Evolutionary conservation across 2,113 vertebrate species (phyloP), one percentile per base, ranked within the genome.

Genomic region (Dasypus novemcinctus): DNA sequence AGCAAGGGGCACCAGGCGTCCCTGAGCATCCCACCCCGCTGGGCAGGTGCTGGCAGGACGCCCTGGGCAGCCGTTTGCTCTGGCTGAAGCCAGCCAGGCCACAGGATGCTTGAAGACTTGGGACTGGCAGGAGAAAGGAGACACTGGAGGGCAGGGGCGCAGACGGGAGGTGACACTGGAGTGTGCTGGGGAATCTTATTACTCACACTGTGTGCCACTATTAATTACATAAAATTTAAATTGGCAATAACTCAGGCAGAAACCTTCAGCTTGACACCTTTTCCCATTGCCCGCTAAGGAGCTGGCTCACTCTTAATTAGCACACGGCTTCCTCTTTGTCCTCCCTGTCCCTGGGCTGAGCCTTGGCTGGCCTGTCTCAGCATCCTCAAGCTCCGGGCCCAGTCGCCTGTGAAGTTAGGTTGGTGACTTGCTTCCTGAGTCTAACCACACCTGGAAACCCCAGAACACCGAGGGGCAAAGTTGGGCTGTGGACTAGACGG

Each of bases 381-480:
- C 63, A 5, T 5, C 57, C 36, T n/a, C 2, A 2, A 6, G 33
- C 2, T 33, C 64, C 10, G 13, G 36, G 33, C 27, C 17, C n/a
- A 8, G 38, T 52, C 21, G 0, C 23, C 20, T 11, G 0, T 12
- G 20, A 21, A n/a, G n/a, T 1, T 4, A 69, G 61, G 13, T 27
- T 1, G 0, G 66, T 21, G 49, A 31, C 23, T 54, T 5, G 21
- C n/a, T 12, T 18, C 66, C 46, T 27, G 14, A 3, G 7, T n/a
- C 31, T 25, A 1, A 33, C n/a, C 29, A 12, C 25, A 8, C 27
- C 12, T 8, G 20, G 57, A 66, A 46, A 20, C 23, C 87, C 46
- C 41, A 7, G 54, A 27, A 21, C 7, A 0, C 6, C 9, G 1
- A 15, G 21, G 68, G 36, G n/a, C 1, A 2, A 12, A 5, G 5